phyloP scores from a whole-genome alignment of 2,113 vertebrate genomes.

The Diglossa brunneiventris region DNA sequence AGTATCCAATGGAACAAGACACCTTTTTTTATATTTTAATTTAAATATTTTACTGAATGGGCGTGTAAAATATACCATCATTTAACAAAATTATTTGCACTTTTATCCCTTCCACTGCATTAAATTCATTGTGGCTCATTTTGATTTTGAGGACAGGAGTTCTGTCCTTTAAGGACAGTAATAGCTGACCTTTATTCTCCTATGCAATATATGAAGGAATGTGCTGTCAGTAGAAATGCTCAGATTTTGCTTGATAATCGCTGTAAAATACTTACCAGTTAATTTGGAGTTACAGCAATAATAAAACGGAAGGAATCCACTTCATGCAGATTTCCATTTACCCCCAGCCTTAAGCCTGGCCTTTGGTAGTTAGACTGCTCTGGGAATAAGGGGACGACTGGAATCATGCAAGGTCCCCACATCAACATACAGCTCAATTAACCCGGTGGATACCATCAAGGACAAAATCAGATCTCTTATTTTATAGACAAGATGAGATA shows the following conservation, averaged over 20 bases:
- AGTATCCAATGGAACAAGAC: neutral
- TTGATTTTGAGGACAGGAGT: neutral
- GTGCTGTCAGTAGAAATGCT: neutral
- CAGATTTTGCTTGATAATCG: neutral
- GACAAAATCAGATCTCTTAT: neutral
- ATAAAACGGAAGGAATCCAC: neutral
- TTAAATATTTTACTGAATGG: neutral
- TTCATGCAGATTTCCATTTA: neutral
- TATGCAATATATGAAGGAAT: neutral
- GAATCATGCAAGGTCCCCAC: neutral
- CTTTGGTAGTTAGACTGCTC: neutral
- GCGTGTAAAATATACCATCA: neutral
- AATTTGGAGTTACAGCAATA: neutral
- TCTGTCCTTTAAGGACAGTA: neutral
- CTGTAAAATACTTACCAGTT: neutral
- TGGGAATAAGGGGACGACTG: neutral
- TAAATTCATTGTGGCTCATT: neutral
- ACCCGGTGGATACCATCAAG: neutral
- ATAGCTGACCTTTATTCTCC: neutral
- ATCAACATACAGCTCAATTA: neutral
- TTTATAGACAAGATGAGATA: neutral
- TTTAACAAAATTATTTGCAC: neutral
- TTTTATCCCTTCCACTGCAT: neutral
- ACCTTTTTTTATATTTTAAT: neutral
- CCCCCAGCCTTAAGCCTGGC: neutral